A percentile compares a stretch with the other conserved stretches of the same genome.
These are phyloP conservation scores for Streptopelia turtur DNA, from an alignment of 2,797 vertebrate genomes.

Conservation along the genomic window DNA sequence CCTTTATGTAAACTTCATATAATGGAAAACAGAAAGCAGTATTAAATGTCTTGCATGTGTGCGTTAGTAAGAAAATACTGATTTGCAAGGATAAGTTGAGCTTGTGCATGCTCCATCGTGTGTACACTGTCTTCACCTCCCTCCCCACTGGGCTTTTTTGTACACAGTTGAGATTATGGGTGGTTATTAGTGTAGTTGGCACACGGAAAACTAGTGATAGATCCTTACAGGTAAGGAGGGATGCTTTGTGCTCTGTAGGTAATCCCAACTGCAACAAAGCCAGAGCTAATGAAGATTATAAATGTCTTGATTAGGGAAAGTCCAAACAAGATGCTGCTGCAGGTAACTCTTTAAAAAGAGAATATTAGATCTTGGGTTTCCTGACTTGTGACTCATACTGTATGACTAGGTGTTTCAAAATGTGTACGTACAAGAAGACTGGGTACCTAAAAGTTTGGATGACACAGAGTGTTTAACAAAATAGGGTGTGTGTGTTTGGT, in stretches of 20 bases:
- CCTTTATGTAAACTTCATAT: background rate
- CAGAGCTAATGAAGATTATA: background rate
- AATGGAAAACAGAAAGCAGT: background rate
- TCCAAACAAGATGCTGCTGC: background rate
- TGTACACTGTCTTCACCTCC: background rate
- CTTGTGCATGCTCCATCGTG: fast-evolving
- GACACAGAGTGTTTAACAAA: constrained; percentile 14
- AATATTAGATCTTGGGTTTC: constrained; percentile 1
- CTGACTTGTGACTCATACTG: constrained; percentile 9
- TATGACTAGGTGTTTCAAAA: constrained; percentile 34
- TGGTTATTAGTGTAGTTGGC: background rate
- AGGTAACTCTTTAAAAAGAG: background rate
- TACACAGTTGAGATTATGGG: background rate
- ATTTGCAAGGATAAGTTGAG: background rate
- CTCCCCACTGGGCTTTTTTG: background rate
- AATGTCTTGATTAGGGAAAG: background rate
- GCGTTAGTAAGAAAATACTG: background rate
- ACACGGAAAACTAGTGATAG: background rate
- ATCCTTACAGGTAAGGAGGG: background rate
- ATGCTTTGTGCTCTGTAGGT: background rate
- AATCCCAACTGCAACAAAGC: background rate
- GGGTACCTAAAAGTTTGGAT: constrained; percentile 12
- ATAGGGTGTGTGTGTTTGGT: background rate
- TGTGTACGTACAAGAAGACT: background rate
- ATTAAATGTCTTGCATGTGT: background rate